Conservation (phyloP, 1,140 invertebrate species). For the Odontomachus brunneus region DNA sequence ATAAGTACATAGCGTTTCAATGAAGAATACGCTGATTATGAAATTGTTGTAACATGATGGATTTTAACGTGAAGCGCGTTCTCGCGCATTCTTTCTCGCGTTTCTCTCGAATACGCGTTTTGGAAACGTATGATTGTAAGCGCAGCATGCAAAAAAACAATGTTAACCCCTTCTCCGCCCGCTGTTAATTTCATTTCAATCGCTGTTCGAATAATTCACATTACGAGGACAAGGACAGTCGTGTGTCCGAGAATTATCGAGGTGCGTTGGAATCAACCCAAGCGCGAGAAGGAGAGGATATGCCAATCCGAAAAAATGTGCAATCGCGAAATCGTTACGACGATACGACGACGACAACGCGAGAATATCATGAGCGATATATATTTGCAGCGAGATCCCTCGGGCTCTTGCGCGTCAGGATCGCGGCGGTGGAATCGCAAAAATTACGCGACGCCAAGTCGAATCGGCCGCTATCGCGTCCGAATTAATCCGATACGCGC, state of each 20-base stretch:
- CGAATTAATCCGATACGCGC: constrained; percentile 42
- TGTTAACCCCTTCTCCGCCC: too few relatives aligned
- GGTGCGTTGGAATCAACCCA: not conserved
- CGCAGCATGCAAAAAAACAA: not conserved
- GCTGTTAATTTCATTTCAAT: too few relatives aligned
- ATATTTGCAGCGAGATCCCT: not conserved
- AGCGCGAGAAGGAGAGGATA: not conserved
- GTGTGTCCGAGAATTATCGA: not conserved
- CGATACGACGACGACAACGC: not conserved
- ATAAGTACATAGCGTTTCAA: too few relatives aligned
- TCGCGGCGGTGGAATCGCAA: constrained; percentile 14
- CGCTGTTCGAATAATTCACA: too few relatives aligned
- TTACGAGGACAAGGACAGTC: not conserved
- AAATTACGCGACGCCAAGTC: constrained; percentile 24
- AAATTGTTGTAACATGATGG: too few relatives aligned
- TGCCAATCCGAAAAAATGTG: constrained; percentile 9
- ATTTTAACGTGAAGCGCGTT: too few relatives aligned
- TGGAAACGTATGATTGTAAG: too few relatives aligned
- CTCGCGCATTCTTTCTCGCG: too few relatives aligned
- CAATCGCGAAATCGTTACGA: not conserved
- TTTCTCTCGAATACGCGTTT: too few relatives aligned
- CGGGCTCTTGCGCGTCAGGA: not conserved
- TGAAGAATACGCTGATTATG: too few relatives aligned
- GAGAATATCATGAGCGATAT: not conserved
- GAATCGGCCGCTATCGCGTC: constrained; percentile 33